These are phyloP conservation scores for Troides helena DNA, from an alignment of 2,888 invertebrate species.

Conservation along the genomic window DNA sequence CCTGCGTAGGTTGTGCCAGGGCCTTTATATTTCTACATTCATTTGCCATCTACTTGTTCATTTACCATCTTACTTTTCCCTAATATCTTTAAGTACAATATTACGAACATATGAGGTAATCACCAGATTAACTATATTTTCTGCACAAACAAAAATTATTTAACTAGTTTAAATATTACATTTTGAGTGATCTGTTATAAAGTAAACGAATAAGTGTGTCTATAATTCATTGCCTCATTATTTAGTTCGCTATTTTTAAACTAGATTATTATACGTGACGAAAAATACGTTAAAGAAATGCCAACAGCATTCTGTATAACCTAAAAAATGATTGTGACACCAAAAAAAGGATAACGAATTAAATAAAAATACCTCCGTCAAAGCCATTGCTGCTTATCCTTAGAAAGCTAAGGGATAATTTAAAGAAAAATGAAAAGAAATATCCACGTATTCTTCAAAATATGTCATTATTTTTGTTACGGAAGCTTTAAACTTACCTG, in stretches of 20 bases:
- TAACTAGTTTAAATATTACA: too few relatives aligned
- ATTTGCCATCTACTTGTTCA: too few relatives aligned
- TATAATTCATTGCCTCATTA: too few relatives aligned
- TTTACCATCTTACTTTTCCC: too few relatives aligned
- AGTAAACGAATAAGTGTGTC: too few relatives aligned
- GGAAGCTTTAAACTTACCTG: conserved; percentile 10
- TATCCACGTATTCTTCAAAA: neutral
- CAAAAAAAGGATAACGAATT: conserved; percentile 32
- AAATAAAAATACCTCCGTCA: conserved; percentile 51
- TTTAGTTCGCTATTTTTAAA: too few relatives aligned
- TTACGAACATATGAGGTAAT: neutral
- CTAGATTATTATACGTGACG: too few relatives aligned
- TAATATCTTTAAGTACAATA: neutral
- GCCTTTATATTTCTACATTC: too few relatives aligned
- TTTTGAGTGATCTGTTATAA: too few relatives aligned
- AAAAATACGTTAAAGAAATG: neutral
- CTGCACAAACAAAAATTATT: too few relatives aligned
- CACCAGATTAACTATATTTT: too few relatives aligned
- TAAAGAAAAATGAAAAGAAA: conserved; percentile 29
- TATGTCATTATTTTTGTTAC: neutral
- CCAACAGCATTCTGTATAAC: conserved; percentile 41
- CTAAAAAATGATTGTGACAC: conserved; percentile 46
- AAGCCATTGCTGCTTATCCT: conserved; percentile 62
- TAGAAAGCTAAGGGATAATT: conserved; percentile 53
- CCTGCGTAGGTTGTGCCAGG: too few relatives aligned